Conservation (phyloP, 2,888 invertebrate species). For the Eurytoma californica region DNA sequence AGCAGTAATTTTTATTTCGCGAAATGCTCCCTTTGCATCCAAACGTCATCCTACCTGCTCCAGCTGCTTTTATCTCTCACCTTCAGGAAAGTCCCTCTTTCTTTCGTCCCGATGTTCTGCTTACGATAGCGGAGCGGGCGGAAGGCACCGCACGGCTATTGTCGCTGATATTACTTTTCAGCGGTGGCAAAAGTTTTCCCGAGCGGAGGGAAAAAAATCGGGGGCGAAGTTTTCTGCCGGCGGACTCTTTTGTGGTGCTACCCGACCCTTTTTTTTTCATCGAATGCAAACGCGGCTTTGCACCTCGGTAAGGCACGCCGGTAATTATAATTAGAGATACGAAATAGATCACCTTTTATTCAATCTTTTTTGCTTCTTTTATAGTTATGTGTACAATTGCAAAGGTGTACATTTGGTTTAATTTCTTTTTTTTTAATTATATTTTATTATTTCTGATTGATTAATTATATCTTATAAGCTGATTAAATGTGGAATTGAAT, state of each 20-base stretch:
- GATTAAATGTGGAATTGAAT: too few relatives aligned
- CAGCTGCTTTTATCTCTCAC: neutral
- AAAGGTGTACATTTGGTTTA: too few relatives aligned
- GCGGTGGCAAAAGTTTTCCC: constrained; percentile 1
- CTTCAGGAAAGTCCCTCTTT: constrained; percentile 19
- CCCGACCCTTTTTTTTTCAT: neutral
- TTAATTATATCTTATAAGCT: too few relatives aligned
- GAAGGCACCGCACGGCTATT: constrained; percentile 32
- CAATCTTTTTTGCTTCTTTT: too few relatives aligned
- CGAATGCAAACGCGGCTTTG: neutral
- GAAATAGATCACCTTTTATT: neutral
- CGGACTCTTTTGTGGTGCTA: constrained; percentile 29
- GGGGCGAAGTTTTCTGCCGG: constrained; percentile 26
- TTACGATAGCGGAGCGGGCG: constrained; percentile 2
- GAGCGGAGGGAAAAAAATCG: constrained; percentile 12
- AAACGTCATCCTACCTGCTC: neutral
- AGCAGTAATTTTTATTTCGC: too few relatives aligned
- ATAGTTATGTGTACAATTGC: too few relatives aligned
- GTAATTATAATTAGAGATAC: constrained; percentile 33
- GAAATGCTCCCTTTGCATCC: neutral
- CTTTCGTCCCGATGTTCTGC: constrained; percentile 2
- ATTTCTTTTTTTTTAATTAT: too few relatives aligned
- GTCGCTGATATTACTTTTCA: constrained; percentile 46
- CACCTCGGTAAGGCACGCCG: neutral
- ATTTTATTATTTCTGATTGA: too few relatives aligned